These are phyloP conservation scores for Gobius niger DNA, from an alignment of 2,113 vertebrate genomes.

Conservation along the genomic window DNA sequence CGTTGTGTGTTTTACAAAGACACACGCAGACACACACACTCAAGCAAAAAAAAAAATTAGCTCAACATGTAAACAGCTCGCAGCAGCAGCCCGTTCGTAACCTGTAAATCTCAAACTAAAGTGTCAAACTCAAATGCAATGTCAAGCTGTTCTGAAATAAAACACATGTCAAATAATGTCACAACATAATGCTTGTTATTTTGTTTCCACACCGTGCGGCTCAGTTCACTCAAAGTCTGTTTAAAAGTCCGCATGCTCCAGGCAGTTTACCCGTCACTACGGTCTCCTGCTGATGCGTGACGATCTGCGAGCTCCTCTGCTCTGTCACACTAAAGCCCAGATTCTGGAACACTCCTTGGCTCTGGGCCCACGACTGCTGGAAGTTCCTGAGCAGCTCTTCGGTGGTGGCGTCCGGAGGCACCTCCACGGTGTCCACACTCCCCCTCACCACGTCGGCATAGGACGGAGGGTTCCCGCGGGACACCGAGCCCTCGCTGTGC, in stretches of 20 bases:
- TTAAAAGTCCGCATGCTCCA: slow-evolving; percentile 69
- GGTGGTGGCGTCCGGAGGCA: slow-evolving; percentile 76
- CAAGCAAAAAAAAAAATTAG: slow-evolving; percentile 25
- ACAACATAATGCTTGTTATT: slow-evolving; percentile 11
- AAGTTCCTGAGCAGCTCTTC: slow-evolving; percentile 82
- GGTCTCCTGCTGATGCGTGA: slow-evolving; percentile 80
- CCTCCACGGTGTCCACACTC: slow-evolving; percentile 67
- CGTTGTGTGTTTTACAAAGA: slow-evolving; percentile 8
- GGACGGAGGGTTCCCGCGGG: slow-evolving; percentile 83
- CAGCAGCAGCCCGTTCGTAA: slow-evolving; percentile 19
- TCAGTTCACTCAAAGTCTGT: slow-evolving; percentile 35
- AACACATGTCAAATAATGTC: slow-evolving; percentile 8
- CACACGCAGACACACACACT: not conserved
- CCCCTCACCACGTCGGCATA: slow-evolving; percentile 90
- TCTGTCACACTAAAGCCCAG: slow-evolving; percentile 80
- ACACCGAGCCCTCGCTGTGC: slow-evolving; percentile 65
- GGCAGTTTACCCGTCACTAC: slow-evolving; percentile 83
- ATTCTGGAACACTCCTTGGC: slow-evolving; percentile 81
- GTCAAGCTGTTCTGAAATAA: not conserved
- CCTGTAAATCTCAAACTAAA: slow-evolving; percentile 30
- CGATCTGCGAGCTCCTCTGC: slow-evolving; percentile 75
- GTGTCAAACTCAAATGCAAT: slow-evolving; percentile 22
- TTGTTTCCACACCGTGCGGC: slow-evolving; percentile 28
- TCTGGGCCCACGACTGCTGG: slow-evolving; percentile 87
- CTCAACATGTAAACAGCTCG: slow-evolving; percentile 28